Evolutionary conservation across 1,140 invertebrate species (phyloP), one percentile per base, ranked within the genome.

Genomic region (Muscidifurax raptorellus): DNA sequence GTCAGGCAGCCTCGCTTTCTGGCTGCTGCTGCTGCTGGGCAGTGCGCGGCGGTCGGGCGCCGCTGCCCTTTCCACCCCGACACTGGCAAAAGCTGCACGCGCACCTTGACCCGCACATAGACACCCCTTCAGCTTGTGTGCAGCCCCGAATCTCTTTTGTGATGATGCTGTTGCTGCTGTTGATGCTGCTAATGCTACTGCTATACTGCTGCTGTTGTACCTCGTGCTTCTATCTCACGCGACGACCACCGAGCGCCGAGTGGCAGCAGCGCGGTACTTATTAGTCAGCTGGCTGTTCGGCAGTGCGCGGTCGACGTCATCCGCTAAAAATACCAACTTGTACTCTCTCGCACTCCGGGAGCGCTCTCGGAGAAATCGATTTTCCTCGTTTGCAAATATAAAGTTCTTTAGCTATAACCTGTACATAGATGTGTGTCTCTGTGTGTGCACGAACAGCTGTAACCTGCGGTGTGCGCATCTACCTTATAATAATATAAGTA

Each of bases 21-120:
- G n/a, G 52, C 28, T 47, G 40, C 9, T 52, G 25, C 28, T 40
- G 22, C 9, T 3, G 52, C 0, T 15, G 66, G 66, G 67, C 44
- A 76, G 67, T 75, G 12, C 30, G 32, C 71, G 64, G 22, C 81
- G 36, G 72, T 22, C 80, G 67, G 25, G 66, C 64, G 40, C 78
- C 66, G 66, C 78, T 77, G 81, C 64, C 66, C 86, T 47, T 76
- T 77, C 77, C 52, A 72, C 83, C 40, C 74, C 82, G 76, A 74
- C 78, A 85, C 67, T 47, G 74, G 47, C 25, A 78, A 79, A 25
- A 27, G 40, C 59, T 64, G 74, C 67, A 64, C n/a, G 12, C 30
- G 32, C 82, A 52, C 52, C 64, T 40, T 76, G 64, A 25, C 82
- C 52, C 59, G 64, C 75, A 77, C 75, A 77, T 77, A 76, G 22